These are phyloP conservation scores for Rhyacophila brunnea DNA, from an alignment of 1,140 invertebrate genomes.

Conservation along the genomic window DNA sequence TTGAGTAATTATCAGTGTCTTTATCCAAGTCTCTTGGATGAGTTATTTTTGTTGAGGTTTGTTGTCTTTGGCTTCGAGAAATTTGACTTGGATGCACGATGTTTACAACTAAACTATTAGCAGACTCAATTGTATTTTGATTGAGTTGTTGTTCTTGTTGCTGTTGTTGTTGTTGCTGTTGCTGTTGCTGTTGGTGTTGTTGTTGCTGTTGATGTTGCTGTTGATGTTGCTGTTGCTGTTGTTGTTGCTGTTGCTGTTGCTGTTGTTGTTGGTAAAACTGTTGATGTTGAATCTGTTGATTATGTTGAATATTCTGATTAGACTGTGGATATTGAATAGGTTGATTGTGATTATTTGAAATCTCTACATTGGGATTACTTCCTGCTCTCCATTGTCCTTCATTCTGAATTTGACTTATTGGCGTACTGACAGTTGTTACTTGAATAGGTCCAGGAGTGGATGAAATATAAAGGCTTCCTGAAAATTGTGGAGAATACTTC, in stretches of 20 bases:
- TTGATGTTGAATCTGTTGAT: slow-evolving; percentile 4
- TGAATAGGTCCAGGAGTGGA: slow-evolving; percentile 16
- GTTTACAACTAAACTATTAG: slow-evolving; percentile 29
- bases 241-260: slow-evolving; percentile 37
- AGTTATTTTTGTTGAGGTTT: slow-evolving; percentile 40
- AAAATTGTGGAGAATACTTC: slow-evolving; percentile 16
- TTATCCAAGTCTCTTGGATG: slow-evolving; percentile 36
- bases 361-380: background rate
- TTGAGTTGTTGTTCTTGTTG: slow-evolving; percentile 14
- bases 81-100: slow-evolving; percentile 22
- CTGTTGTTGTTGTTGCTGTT: slow-evolving; percentile 10
- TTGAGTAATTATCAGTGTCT: slow-evolving; percentile 44
- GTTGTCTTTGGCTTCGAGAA: slow-evolving; percentile 17
- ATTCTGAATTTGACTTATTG: slow-evolving; percentile 10
- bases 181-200: slow-evolving; percentile 40
- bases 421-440: slow-evolving; percentile 5
- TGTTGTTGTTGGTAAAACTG: slow-evolving; percentile 11
- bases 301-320: slow-evolving; percentile 8
- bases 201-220: slow-evolving; percentile 36
- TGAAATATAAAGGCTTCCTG: slow-evolving; percentile 11
- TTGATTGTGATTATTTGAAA: background rate
- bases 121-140: slow-evolving; percentile 19
- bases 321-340: slow-evolving; percentile 1
- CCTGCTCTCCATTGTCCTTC: slow-evolving; percentile 13
- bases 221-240: slow-evolving; percentile 42